These are phyloP conservation scores for Plecturocebus donacophilus DNA, from an alignment of 2,113 vertebrate genomes.

Conservation along the genomic window DNA sequence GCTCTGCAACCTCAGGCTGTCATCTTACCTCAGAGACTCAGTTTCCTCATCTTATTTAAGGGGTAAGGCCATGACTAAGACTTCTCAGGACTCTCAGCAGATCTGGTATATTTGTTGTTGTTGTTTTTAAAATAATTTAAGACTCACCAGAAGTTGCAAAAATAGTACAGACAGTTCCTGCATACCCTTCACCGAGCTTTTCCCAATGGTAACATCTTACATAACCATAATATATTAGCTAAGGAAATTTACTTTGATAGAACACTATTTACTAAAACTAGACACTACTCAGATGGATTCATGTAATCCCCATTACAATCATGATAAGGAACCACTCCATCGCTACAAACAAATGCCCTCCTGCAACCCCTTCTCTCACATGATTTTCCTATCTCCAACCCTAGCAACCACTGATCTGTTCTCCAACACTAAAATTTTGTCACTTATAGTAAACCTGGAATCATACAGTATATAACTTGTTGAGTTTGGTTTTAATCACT, in stretches of 20 bases:
- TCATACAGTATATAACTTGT: not conserved
- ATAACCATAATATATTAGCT: not conserved
- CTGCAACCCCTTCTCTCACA: not conserved
- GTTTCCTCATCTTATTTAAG: not conserved
- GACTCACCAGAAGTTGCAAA: not conserved
- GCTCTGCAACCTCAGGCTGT: not conserved
- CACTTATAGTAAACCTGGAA: not conserved
- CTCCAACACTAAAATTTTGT: not conserved
- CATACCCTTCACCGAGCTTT: not conserved
- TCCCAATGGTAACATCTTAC: not conserved
- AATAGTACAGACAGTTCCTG: not conserved
- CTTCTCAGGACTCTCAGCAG: not conserved
- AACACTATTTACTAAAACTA: not conserved
- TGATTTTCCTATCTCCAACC: not conserved
- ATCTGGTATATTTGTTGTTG: not conserved
- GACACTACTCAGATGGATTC: not conserved
- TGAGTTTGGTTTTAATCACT: not conserved
- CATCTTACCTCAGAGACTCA: not conserved
- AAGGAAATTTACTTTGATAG: not conserved
- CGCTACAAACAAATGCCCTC: not conserved
- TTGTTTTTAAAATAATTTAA: not conserved
- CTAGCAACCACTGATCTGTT: not conserved
- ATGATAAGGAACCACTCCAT: not conserved
- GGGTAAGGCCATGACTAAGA: not conserved
- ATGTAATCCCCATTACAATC: not conserved